Percentiles rank a stretch among this genome's conserved stretches.
Conservation (phyloP, 2,888 invertebrate genomes). For the Escarpia spicata region DNA sequence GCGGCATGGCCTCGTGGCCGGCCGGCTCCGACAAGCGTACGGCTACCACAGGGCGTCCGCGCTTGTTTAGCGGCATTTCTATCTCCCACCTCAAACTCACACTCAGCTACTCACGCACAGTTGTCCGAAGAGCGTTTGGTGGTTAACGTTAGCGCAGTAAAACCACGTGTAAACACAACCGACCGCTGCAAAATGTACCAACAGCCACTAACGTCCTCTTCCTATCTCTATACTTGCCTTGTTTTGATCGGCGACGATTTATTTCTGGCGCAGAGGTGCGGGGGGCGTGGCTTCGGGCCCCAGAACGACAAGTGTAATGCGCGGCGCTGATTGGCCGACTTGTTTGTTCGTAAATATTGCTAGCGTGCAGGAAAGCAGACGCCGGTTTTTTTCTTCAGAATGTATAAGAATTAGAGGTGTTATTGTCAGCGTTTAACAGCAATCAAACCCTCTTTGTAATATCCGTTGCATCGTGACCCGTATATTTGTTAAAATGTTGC, state of each 20-base stretch:
- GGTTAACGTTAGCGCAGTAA: not conserved
- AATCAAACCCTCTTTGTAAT: not conserved
- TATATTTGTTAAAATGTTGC: not conserved
- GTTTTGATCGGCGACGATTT: slow-evolving; percentile 16
- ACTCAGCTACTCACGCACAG: not conserved
- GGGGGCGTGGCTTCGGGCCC: not conserved
- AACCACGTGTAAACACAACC: not conserved
- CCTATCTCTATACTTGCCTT: slow-evolving; percentile 13
- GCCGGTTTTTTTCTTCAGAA: not conserved
- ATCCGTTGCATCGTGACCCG: not conserved
- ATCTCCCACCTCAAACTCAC: not conserved
- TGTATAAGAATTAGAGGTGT: not conserved
- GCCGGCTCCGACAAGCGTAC: slow-evolving; percentile 18
- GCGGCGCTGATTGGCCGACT: not conserved
- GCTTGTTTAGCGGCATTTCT: slow-evolving; percentile 13
- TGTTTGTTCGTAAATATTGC: slow-evolving; percentile 16
- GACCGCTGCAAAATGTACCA: not conserved
- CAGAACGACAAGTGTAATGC: not conserved
- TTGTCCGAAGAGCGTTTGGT: not conserved
- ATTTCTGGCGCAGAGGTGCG: slow-evolving; percentile 6
- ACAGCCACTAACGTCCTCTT: not conserved
- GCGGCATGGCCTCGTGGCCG: slow-evolving; percentile 11
- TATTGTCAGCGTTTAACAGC: not conserved
- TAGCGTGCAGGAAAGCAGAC: not conserved
- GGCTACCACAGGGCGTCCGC: slow-evolving; percentile 8